A percentile compares a stretch with the other conserved stretches of the same genome.
Evolutionary conservation across 2,113 vertebrate species (phyloP).

Genomic region (Galbula dea): DNA sequence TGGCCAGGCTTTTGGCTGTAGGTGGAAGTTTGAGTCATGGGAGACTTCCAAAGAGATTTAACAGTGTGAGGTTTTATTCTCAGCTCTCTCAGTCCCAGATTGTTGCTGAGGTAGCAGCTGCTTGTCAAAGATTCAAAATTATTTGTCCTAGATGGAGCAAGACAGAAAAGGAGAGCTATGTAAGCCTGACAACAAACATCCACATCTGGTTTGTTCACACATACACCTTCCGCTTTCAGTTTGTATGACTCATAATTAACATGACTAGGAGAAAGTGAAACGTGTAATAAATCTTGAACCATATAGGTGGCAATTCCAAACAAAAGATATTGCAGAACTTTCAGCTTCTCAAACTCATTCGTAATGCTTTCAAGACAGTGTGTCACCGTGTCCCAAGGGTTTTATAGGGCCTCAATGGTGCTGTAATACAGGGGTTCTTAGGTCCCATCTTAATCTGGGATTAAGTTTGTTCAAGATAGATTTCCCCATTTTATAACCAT

Average conservation of each 20-base stretch:
- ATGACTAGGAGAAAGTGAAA: conserved; percentile 42
- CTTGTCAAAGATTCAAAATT: background rate
- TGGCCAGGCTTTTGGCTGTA: background rate
- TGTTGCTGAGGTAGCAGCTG: background rate
- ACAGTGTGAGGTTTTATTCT: background rate
- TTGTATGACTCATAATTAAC: conserved; percentile 25
- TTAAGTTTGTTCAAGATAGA: background rate
- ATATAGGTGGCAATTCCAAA: background rate
- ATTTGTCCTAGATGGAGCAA: background rate
- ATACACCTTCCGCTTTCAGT: background rate
- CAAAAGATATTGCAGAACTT: background rate
- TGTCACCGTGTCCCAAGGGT: background rate
- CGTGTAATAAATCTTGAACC: background rate
- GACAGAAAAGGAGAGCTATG: background rate
- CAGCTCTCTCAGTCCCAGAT: background rate
- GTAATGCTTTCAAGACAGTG: background rate
- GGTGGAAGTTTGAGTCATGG: background rate
- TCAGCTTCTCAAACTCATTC: background rate
- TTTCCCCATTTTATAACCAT: background rate
- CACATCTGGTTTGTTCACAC: conserved; percentile 10
- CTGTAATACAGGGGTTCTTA: background rate
- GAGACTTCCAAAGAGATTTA: background rate
- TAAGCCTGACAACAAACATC: background rate
- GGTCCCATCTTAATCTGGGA: background rate
- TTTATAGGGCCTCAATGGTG: background rate